Percentiles rank a stretch among this genome's conserved stretches.
phyloP scores from a whole-genome alignment of 2,113 vertebrate genomes.

The Rattus rattus region DNA sequence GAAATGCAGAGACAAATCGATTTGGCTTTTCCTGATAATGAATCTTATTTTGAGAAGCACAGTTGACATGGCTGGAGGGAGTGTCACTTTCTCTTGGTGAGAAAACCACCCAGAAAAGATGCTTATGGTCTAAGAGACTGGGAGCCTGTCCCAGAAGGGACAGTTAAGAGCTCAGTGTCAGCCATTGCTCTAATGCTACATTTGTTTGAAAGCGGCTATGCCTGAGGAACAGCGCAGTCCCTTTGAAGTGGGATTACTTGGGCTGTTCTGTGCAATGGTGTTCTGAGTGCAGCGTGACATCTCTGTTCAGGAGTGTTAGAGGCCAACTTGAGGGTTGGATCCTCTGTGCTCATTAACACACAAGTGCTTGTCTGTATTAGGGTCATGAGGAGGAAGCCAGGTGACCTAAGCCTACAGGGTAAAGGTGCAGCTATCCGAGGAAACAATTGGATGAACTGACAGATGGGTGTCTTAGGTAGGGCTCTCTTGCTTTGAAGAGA shows the following conservation, averaged over 20 bases:
- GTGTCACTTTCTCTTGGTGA: slow-evolving; percentile 51
- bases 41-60: not conserved
- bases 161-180: not conserved
- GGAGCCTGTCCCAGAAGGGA: not conserved
- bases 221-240: not conserved
- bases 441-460: not conserved
- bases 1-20: slow-evolving; percentile 45
- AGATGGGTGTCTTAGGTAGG: not conserved
- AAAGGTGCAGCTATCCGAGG: not conserved
- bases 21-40: slow-evolving; percentile 10
- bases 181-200: not conserved
- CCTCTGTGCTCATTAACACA: not conserved
- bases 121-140: not conserved
- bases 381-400: not conserved
- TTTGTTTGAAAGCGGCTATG: not conserved
- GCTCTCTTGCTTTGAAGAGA: not conserved
- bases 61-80: not conserved
- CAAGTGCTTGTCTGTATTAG: not conserved
- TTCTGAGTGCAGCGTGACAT: not conserved
- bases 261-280: not conserved
- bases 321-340: not conserved
- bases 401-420: not conserved
- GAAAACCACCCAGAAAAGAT: not conserved
- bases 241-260: not conserved
- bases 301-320: not conserved